A percentile compares a stretch with the other conserved stretches of the same genome.
Evolutionary conservation across 1,140 invertebrate species (phyloP).

Genomic region (Amyelois transitella): DNA sequence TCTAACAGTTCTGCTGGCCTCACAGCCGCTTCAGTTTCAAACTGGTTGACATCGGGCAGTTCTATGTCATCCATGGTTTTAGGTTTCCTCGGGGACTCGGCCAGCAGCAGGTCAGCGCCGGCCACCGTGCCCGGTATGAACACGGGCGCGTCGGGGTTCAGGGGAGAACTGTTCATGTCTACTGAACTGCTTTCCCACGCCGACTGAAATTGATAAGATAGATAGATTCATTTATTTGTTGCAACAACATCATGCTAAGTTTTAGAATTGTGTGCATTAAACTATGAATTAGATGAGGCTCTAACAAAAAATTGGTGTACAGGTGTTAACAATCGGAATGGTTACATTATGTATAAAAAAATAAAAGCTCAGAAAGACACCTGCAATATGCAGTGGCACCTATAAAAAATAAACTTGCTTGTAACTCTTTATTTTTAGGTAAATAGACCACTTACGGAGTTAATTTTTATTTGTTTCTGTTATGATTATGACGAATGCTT

Average conservation of each 20-base stretch:
- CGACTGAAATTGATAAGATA: conserved; percentile 42
- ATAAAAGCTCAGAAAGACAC: too few relatives aligned
- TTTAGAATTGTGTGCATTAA: not conserved
- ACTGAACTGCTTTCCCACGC: conserved; percentile 71
- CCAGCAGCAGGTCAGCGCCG: conserved; percentile 73
- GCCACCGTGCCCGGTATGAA: conserved; percentile 78
- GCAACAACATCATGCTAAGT: not conserved
- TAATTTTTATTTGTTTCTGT: too few relatives aligned
- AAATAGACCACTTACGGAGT: too few relatives aligned
- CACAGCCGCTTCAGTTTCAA: conserved; percentile 75
- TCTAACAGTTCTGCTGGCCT: conserved; percentile 77
- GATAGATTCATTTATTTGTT: not conserved
- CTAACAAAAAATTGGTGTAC: not conserved
- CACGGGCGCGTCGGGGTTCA: conserved; percentile 84
- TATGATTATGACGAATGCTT: too few relatives aligned
- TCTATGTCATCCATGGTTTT: conserved; percentile 77
- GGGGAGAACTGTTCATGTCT: conserved; percentile 81
- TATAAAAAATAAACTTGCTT: too few relatives aligned
- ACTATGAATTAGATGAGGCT: too few relatives aligned
- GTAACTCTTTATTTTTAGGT: too few relatives aligned
- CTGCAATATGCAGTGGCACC: too few relatives aligned
- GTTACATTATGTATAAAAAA: too few relatives aligned
- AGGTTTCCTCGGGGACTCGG: conserved; percentile 79
- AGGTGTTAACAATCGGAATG: too few relatives aligned
- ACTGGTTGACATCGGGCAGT: conserved; percentile 78